phyloP scores from a whole-genome alignment of 2,888 invertebrate genomes.

The Villa cingulata region DNA sequence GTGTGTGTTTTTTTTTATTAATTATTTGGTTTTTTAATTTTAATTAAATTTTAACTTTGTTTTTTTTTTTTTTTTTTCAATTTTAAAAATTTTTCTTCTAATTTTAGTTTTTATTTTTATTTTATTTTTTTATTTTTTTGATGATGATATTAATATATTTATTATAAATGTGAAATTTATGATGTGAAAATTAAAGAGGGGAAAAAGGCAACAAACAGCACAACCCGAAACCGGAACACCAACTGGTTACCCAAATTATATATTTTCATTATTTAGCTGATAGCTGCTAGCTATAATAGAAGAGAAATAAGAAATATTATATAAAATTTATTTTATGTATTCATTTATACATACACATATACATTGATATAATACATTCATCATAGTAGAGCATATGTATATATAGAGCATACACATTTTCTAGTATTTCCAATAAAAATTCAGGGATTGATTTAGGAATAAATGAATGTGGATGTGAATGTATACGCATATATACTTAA shows the following conservation, averaged over 20 bases:
- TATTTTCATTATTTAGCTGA: constrained; percentile 12
- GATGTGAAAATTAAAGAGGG: constrained; percentile 23
- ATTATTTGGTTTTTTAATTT: too few relatives aligned
- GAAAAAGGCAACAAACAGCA: constrained; percentile 39
- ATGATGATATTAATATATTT: too few relatives aligned
- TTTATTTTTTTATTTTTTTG: background rate
- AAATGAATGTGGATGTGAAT: too few relatives aligned
- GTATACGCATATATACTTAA: too few relatives aligned
- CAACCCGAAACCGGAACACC: constrained; percentile 40
- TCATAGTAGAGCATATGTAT: too few relatives aligned
- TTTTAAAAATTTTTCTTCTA: background rate
- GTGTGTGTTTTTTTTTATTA: background rate
- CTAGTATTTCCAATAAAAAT: too few relatives aligned
- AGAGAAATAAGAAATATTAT: background rate
- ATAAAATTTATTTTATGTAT: too few relatives aligned
- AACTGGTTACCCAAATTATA: constrained; percentile 23
- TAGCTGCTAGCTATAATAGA: constrained; percentile 11
- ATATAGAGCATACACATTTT: too few relatives aligned
- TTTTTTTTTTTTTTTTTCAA: background rate
- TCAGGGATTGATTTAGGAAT: too few relatives aligned
- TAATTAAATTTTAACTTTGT: background rate
- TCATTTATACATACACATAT: too few relatives aligned
- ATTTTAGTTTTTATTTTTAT: background rate
- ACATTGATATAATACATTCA: too few relatives aligned
- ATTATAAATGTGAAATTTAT: too few relatives aligned